Conservation (phyloP, 2,113 vertebrate species). For the Muntiacus reevesi region DNA sequence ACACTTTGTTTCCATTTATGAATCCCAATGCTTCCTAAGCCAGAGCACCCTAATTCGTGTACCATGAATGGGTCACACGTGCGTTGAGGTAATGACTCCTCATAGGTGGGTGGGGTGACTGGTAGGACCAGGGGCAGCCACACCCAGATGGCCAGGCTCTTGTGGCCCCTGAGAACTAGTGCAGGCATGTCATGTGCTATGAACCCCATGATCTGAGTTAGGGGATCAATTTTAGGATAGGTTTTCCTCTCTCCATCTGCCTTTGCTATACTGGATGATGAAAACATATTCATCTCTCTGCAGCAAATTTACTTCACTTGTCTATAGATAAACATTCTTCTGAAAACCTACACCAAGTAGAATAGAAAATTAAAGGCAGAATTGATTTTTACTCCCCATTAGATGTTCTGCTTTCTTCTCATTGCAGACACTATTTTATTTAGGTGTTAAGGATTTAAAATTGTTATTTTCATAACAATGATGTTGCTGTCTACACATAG, state of each 20-base stretch:
- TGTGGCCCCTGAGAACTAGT: background rate
- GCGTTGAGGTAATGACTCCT: background rate
- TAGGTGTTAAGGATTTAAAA: background rate
- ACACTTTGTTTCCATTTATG: background rate
- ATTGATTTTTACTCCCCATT: background rate
- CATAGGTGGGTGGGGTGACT: accelerated
- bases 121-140: background rate
- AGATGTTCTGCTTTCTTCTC: background rate
- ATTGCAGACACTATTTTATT: background rate
- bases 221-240: background rate
- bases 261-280: background rate
- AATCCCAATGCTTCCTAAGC: background rate
- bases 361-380: background rate
- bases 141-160: background rate
- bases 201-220: background rate
- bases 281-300: background rate
- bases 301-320: background rate
- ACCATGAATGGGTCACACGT: background rate
- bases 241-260: background rate
- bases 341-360: background rate
- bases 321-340: background rate
- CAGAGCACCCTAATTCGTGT: background rate
- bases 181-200: background rate
- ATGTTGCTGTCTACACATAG: background rate
- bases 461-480: background rate